phyloP scores from a whole-genome alignment of 2,797 vertebrate genomes.

The Balearica regulorum region DNA sequence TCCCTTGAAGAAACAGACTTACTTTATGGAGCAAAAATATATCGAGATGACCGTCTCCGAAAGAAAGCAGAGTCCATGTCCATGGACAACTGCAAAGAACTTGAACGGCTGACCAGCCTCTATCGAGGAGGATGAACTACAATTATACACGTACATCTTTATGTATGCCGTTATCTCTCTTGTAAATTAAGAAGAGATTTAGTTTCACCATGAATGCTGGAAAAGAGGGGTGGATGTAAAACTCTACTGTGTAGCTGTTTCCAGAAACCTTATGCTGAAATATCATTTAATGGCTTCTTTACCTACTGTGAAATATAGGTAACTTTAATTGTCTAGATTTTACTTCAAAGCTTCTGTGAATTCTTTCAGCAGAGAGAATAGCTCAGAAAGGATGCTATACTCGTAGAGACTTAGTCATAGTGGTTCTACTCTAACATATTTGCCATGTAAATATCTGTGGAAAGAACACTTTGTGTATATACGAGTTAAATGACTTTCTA shows the following conservation, averaged over 20 bases:
- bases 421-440: slow-evolving; percentile 68
- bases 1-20: slow-evolving; percentile 88
- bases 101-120: slow-evolving; percentile 91
- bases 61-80: slow-evolving; percentile 93
- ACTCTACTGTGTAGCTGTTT: slow-evolving; percentile 73
- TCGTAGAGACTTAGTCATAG: slow-evolving; percentile 71
- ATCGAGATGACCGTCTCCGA: slow-evolving; percentile 90
- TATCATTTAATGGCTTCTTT: slow-evolving; percentile 73
- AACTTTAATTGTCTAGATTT: slow-evolving; percentile 72
- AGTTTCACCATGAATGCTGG: slow-evolving; percentile 65
- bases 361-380: slow-evolving; percentile 71
- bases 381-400: slow-evolving; percentile 63
- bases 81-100: slow-evolving; percentile 97
- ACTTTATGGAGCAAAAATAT: slow-evolving; percentile 93
- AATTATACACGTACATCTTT: not conserved
- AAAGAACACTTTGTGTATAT: slow-evolving; percentile 74
- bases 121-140: slow-evolving; percentile 89
- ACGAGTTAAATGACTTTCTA: slow-evolving; percentile 72
- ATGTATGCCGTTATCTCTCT: slow-evolving; percentile 21
- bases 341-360: slow-evolving; percentile 69
- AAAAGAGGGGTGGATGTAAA: slow-evolving; percentile 69
- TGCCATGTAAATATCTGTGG: slow-evolving; percentile 79
- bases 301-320: slow-evolving; percentile 75
- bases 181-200: slow-evolving; percentile 69
- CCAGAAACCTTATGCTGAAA: slow-evolving; percentile 73